Base-by-base conservation (phyloP, 1,140 invertebrate species). In the Drosophila yakuba region DNA sequence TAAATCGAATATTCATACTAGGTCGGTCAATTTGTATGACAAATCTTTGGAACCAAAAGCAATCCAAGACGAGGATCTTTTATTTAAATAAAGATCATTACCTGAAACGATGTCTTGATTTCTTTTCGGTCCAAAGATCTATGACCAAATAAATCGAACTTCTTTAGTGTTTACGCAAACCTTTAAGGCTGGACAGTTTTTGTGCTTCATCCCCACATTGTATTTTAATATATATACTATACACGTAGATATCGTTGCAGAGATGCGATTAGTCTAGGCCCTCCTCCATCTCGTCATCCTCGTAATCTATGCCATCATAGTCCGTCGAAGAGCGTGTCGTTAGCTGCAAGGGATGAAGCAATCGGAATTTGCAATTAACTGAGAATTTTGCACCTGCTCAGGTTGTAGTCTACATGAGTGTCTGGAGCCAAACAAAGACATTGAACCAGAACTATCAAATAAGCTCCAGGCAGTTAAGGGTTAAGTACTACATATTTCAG, bases 251-350 rank as follows among this genome's bases (percentile, higher is more conserved):
- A 76, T 43, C 56, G 61, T 73, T 43, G 52, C 59, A 48, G 36
- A 66, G 23, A 51, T 35, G 58, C 1, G 41, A 60, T 59, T 86
- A 91, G 36, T 91, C 90, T 64, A 91, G 68, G 23, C 68, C 83
- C 47, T 91, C 90, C 48, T 91, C 88, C 39, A 83, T 41, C 10
- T 91, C 78, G 54, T 89, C 80, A 25, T 91, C 85, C 44, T 91
- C 90, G 14, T 91, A 90, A 25, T 91, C 86, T 54, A 82, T 88
- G 61, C 74, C 86, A 43, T 91, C 82, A 45, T 84, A 91, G 44
- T 91, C 84, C 44, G 76, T 55, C 23, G 83, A 83, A 14, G 83
- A 83, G 41, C 84, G 84, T 55, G 73, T 64, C 39, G 67, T 84
- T 54, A 89, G 57, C 84, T 89, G 74, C 25, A 80, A 88, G 35